Evolutionary conservation across 2,888 invertebrate species (phyloP).

Genomic region (Hyposoter dolosus): DNA sequence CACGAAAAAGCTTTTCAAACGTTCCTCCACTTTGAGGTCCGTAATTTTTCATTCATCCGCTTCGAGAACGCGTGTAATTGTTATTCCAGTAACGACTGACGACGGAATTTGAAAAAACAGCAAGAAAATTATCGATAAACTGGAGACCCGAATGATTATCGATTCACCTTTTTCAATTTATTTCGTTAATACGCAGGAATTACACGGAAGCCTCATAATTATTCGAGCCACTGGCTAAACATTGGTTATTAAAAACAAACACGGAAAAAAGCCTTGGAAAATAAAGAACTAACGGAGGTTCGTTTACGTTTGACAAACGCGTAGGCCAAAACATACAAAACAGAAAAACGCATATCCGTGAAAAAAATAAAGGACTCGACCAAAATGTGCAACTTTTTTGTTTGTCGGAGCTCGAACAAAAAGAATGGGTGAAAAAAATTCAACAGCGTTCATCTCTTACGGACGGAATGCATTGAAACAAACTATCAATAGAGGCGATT

Average conservation of each 20-base stretch:
- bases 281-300: conserved; percentile 2
- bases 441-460: conserved; percentile 5
- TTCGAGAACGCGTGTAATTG: background rate
- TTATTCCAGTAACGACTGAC: no score
- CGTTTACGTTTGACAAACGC: background rate
- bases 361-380: conserved; percentile 18
- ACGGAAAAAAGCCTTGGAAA: background rate
- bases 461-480: conserved; percentile 7
- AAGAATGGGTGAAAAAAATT: conserved; percentile 4
- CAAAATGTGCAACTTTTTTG: conserved; percentile 45
- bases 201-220: background rate
- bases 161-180: no score
- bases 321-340: conserved; percentile 36
- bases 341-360: background rate
- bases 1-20: background rate
- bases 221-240: background rate
- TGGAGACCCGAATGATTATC: no score
- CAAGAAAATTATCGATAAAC: no score
- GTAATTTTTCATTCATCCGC: background rate
- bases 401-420: conserved; percentile 3
- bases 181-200: background rate
- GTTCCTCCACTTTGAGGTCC: background rate
- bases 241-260: background rate
- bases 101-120: no score
- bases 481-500: conserved; percentile 59